Evolutionary conservation across 1,140 invertebrate species (phyloP).

Genomic region (Leptopilina boulardi): DNA sequence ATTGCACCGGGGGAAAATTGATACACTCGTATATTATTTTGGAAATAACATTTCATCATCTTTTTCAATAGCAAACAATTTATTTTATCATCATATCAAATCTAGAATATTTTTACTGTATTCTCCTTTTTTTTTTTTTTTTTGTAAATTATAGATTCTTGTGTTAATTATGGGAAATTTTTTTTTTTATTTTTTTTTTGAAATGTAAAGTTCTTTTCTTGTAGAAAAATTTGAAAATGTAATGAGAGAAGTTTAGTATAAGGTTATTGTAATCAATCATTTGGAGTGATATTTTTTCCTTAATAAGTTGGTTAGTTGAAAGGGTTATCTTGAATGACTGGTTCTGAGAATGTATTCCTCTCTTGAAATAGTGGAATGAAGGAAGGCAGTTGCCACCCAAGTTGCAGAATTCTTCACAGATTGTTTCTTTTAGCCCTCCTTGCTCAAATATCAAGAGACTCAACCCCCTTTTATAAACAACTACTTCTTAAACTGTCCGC

Average conservation of each 20-base stretch:
- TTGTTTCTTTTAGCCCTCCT: slow-evolving; percentile 57
- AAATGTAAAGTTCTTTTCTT: neutral
- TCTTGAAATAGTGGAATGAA: slow-evolving; percentile 48
- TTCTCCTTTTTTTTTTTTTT: too few species aligned
- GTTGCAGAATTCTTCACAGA: slow-evolving; percentile 64
- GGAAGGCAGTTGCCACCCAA: slow-evolving; percentile 60
- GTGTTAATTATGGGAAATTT: too few species aligned
- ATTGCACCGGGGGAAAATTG: slow-evolving; percentile 47
- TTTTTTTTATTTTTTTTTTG: too few species aligned
- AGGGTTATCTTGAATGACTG: slow-evolving; percentile 25
- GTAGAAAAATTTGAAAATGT: neutral
- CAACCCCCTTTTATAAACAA: slow-evolving; percentile 47
- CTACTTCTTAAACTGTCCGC: slow-evolving; percentile 34
- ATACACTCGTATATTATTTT: slow-evolving; percentile 40
- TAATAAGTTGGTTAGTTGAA: slow-evolving; percentile 12
- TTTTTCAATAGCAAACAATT: slow-evolving; percentile 10
- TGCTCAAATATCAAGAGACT: slow-evolving; percentile 45
- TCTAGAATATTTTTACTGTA: too few species aligned
- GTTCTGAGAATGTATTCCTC: slow-evolving; percentile 45
- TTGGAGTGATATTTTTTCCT: slow-evolving; percentile 27
- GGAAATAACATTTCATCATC: slow-evolving; percentile 42
- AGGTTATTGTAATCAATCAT: slow-evolving; percentile 29
- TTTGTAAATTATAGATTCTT: too few species aligned
- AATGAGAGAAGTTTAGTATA: slow-evolving; percentile 22
- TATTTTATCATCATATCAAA: too few species aligned